phyloP scores from a whole-genome alignment of 2,113 vertebrate genomes.

The Tachysurus vachellii region DNA sequence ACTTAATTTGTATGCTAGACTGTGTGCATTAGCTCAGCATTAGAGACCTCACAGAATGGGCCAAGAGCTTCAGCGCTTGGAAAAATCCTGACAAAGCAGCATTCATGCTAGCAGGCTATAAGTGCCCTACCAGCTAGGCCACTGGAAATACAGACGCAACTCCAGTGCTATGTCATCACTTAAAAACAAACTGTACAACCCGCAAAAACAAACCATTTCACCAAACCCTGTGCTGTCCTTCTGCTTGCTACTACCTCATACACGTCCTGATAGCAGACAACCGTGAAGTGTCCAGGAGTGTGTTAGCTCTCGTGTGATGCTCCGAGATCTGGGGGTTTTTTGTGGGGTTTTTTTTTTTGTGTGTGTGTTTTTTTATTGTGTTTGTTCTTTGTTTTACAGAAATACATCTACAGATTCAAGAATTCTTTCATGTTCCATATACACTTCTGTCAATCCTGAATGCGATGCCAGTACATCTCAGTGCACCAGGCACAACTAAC shows the following conservation, averaged over 20 bases:
- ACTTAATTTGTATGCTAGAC: slow-evolving; percentile 56
- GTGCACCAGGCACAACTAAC: not conserved
- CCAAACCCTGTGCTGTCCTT: slow-evolving; percentile 48
- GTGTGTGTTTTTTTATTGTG: no score
- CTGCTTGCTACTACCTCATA: slow-evolving; percentile 27
- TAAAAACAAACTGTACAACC: slow-evolving; percentile 35
- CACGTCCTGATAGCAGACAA: slow-evolving; percentile 9
- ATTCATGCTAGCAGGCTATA: slow-evolving; percentile 65
- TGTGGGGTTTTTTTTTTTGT: no score
- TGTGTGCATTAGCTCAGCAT: slow-evolving; percentile 52
- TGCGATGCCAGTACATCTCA: not conserved
- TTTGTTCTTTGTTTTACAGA: not conserved
- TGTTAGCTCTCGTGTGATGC: not conserved
- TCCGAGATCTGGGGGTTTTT: no score
- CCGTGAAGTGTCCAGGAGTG: slow-evolving; percentile 33
- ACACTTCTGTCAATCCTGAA: not conserved
- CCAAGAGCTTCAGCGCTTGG: slow-evolving; percentile 65
- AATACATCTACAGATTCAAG: not conserved
- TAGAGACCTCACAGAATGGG: slow-evolving; percentile 56
- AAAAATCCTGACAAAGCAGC: slow-evolving; percentile 70
- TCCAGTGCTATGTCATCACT: slow-evolving; percentile 34
- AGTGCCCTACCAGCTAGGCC: slow-evolving; percentile 57
- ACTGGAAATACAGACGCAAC: slow-evolving; percentile 71
- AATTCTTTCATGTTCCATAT: not conserved
- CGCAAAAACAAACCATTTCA: slow-evolving; percentile 43